A percentile compares a stretch with the other conserved stretches of the same genome.
These are phyloP conservation scores for Nesospiza acunhae DNA, from an alignment of 2,113 vertebrate genomes.

Conservation along the genomic window DNA sequence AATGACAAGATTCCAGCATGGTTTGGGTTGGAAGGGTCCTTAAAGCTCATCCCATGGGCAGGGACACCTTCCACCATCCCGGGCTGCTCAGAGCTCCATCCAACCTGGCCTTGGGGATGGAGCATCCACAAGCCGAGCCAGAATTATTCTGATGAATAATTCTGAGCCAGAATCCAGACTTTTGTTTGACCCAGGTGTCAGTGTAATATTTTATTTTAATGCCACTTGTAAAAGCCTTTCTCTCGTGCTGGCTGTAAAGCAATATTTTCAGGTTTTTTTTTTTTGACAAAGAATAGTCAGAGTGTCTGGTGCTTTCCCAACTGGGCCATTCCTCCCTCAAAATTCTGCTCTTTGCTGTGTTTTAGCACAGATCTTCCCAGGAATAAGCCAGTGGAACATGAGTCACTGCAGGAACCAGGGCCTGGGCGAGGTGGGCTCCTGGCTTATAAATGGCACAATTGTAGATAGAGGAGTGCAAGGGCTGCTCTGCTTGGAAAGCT, in stretches of 20 bases:
- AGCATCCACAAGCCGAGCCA: neutral
- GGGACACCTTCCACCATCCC: neutral
- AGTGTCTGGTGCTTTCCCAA: neutral
- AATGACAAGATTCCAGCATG: neutral
- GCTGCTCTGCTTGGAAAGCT: conserved; percentile 18
- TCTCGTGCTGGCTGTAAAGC: neutral
- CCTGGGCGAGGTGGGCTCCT: conserved; percentile 21
- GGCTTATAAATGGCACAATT: conserved; percentile 58
- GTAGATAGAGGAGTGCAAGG: conserved; percentile 25
- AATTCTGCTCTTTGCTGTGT: neutral
- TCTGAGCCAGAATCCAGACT: no score
- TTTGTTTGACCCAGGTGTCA: neutral
- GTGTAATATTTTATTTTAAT: neutral
- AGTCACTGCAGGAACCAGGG: conserved; percentile 3
- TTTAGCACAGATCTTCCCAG: neutral
- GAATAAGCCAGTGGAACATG: neutral
- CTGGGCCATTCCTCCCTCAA: neutral
- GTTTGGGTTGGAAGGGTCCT: neutral
- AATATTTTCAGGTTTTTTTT: fast-evolving
- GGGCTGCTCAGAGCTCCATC: neutral
- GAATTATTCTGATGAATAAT: no score
- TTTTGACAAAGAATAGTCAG: neutral
- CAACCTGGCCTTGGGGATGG: neutral
- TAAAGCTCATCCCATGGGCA: neutral
- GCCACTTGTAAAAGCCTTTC: neutral